Evolutionary conservation across 92 coral and sea anemone species (phyloP).

Genomic region (Ricordea florida): DNA sequence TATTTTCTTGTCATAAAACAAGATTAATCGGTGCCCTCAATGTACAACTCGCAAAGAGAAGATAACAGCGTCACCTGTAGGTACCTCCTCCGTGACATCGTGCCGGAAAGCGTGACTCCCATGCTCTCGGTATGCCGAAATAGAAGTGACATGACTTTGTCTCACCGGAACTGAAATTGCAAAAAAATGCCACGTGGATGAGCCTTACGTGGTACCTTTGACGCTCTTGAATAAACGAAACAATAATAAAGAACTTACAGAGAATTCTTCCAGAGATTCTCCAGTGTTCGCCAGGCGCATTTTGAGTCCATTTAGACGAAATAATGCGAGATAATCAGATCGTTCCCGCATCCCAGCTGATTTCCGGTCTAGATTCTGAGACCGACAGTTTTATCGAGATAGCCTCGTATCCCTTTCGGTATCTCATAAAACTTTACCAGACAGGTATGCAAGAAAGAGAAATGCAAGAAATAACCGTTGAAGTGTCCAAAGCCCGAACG

Average conservation of each 20-base stretch:
- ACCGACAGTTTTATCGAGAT: constrained; percentile 55
- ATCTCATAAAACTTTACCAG: constrained; percentile 68
- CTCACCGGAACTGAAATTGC: constrained; percentile 29
- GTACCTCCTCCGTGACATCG: no score
- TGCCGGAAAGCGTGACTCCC: no score
- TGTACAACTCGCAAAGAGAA: no score
- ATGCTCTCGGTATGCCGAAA: constrained; percentile 6
- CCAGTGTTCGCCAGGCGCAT: background rate
- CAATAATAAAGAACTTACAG: no score
- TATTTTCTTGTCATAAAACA: no score
- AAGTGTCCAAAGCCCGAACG: constrained; percentile 11
- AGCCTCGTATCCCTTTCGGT: constrained; percentile 69
- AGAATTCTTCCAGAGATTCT: no score
- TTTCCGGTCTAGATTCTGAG: constrained; percentile 29
- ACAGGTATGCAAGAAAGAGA: constrained; percentile 65
- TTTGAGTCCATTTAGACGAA: no score
- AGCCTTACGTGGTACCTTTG: constrained; percentile 3
- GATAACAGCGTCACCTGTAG: no score
- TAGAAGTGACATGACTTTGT: background rate
- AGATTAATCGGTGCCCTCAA: no score
- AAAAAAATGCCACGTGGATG: constrained; percentile 34
- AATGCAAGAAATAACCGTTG: constrained; percentile 56
- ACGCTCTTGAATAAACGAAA: background rate
- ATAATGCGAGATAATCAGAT: constrained; percentile 1
- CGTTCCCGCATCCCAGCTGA: background rate